Evolutionary conservation across 2,888 invertebrate genomes (phyloP).

Genomic region (Rutpela maculata): DNA sequence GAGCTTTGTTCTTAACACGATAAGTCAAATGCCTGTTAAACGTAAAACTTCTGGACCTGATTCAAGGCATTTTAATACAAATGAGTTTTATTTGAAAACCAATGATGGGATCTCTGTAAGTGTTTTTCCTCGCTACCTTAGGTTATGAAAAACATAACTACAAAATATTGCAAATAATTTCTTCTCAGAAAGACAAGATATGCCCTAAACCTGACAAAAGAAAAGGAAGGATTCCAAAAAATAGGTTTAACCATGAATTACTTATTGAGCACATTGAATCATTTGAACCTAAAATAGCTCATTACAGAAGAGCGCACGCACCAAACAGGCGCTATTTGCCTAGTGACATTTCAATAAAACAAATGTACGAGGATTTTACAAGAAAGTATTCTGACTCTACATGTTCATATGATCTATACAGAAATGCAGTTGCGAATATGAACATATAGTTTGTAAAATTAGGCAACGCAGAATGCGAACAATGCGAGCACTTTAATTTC

Average conservation of each 20-base stretch:
- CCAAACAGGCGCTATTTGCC: slow-evolving; percentile 9
- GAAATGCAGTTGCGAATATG: neutral
- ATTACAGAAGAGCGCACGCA: neutral
- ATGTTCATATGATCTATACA: slow-evolving; percentile 4
- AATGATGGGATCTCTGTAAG: neutral
- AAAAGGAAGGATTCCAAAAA: slow-evolving; percentile 8
- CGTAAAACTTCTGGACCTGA: slow-evolving; percentile 6
- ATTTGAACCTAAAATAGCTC: no score
- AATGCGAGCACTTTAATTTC: no score
- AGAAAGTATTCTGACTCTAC: neutral
- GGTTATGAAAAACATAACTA: neutral
- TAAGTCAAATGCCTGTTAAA: neutral
- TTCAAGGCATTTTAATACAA: slow-evolving; percentile 3
- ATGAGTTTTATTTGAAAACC: slow-evolving; percentile 8
- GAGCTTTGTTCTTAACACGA: slow-evolving; percentile 3
- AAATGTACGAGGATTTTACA: slow-evolving; percentile 2
- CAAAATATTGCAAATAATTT: neutral
- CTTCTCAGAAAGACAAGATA: neutral
- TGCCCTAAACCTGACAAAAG: neutral
- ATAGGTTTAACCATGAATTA: no score
- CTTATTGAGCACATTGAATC: no score
- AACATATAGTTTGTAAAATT: slow-evolving; percentile 2
- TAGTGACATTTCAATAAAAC: slow-evolving; percentile 9
- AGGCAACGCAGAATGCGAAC: neutral
- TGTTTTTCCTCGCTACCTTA: slow-evolving; percentile 2